A percentile compares a stretch with the other conserved stretches of the same genome.
phyloP scores from a whole-genome alignment of 2,113 vertebrate genomes.

The Pao palembangensis region DNA sequence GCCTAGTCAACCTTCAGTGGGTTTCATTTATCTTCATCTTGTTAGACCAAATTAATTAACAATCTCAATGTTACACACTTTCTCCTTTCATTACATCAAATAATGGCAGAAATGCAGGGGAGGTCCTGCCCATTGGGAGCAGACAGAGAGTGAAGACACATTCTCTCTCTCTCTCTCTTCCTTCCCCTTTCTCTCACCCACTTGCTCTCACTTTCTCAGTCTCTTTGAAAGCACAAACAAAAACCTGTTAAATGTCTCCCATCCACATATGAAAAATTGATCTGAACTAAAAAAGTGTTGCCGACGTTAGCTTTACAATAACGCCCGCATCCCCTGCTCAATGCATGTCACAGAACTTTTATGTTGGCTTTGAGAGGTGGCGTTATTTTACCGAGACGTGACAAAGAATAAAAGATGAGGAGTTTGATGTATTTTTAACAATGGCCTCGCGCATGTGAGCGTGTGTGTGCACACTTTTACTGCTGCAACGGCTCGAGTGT shows the following conservation, averaged over 20 bases:
- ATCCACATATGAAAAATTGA: conserved; percentile 52
- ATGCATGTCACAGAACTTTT: conserved; percentile 21
- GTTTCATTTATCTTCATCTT: conserved; percentile 99
- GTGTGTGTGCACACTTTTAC: conserved; percentile 12
- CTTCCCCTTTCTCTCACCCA: conserved; percentile 41
- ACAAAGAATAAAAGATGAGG: conserved; percentile 23
- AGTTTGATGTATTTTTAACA: conserved; percentile 48
- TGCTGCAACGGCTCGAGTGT: conserved; percentile 14
- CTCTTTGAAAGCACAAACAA: conserved; percentile 49
- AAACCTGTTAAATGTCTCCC: conserved; percentile 47
- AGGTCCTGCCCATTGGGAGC: conserved; percentile 75
- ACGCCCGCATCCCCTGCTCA: conserved; percentile 5
- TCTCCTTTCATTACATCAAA: conserved; percentile 99
- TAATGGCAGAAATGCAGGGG: conserved; percentile 85
- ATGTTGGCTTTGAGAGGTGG: conserved; percentile 10
- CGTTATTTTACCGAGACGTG: conserved; percentile 27
- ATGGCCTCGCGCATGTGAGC: conserved; percentile 8
- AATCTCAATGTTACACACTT: conserved; percentile 95
- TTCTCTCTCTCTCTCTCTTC: conserved; percentile 36
- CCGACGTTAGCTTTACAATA: background rate
- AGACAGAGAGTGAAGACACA: conserved; percentile 63
- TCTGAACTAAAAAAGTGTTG: conserved; percentile 37
- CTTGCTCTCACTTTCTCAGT: conserved; percentile 40
- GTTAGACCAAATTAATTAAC: conserved; percentile 99
- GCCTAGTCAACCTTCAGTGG: conserved; percentile 86